Evolutionary conservation across 2,113 vertebrate species (phyloP), one percentile per base, ranked within the genome.

Genomic region (Catagonus wagneri): DNA sequence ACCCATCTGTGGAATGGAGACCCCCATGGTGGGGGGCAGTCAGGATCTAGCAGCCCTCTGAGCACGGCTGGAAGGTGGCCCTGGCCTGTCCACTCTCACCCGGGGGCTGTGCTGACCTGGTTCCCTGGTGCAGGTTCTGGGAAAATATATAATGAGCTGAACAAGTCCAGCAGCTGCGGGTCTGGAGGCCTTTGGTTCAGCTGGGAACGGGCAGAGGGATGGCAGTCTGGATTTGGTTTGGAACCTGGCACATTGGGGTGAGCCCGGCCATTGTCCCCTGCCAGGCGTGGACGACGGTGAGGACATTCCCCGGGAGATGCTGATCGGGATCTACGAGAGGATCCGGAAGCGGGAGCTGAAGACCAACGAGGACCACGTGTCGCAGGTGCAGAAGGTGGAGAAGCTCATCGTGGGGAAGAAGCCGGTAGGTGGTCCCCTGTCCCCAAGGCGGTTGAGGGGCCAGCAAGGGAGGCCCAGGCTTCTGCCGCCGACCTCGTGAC

Each of bases 331-430:
- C 98, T 99, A 99, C 3, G 99, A 99, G 97, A 98, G 99, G 83
- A 99, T 99, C 97, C 99, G 99, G 75, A 99, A 99, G 95, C 99
- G 99, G 12, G 99, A 99, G 95, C 99, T 99, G 92, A 99, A 99
- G 97, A 99, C 99, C 22, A 99, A 99, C 0, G 99, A 99, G 98
- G 99, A 99, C 98, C 99, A 99, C 0, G 99, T 99, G 85, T 99
- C 99, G 23, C 99, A 99, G 96, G 99, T 99, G 96, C 99, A 99
- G 98, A 99, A 99, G 98, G 99, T 99, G 97, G 99, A 99, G 97
- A 99, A 99, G 93, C 99, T 99, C 96, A 99, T 99, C 9, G 99
- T 99, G 87, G 99, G 99, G 63, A 99, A 99, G 97, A 99, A 99
- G 98, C 99, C 99, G 74, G 99, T 99, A 98, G 95, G 99, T 98